Evolutionary conservation across 2,888 invertebrate species (phyloP).

Genomic region (Bugula neritina): DNA sequence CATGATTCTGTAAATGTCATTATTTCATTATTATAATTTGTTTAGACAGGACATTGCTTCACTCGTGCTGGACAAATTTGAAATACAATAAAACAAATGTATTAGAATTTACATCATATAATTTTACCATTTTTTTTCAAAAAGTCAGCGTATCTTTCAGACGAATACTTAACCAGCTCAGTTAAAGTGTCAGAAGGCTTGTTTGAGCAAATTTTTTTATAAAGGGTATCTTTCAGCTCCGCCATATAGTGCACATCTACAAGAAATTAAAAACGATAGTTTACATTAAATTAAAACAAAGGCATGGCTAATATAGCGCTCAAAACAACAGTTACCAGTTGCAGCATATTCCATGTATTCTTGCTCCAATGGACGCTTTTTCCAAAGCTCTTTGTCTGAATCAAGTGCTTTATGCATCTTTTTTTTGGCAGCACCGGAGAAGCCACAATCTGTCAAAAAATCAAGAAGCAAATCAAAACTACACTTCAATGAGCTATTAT

Average conservation of each 20-base stretch:
- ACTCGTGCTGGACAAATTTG: too few relatives aligned
- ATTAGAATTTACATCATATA: too few relatives aligned
- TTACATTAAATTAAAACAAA: too few relatives aligned
- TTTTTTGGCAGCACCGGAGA: background rate
- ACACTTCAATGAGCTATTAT: too few relatives aligned
- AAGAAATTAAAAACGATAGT: background rate
- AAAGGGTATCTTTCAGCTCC: background rate
- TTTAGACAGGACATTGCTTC: too few relatives aligned
- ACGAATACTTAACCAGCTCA: background rate
- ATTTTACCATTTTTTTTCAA: slow-evolving; percentile 12
- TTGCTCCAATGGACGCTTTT: background rate
- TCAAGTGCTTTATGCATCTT: background rate
- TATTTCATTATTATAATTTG: too few relatives aligned
- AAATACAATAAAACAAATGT: too few relatives aligned
- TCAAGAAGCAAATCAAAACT: too few relatives aligned
- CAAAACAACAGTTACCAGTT: too few relatives aligned
- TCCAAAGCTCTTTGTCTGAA: background rate
- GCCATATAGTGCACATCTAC: background rate
- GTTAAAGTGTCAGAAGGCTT: background rate
- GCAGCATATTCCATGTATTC: background rate
- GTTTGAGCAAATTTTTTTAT: background rate
- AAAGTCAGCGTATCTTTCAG: slow-evolving; percentile 9
- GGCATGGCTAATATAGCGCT: too few relatives aligned
- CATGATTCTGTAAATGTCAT: too few relatives aligned
- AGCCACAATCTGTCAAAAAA: slow-evolving; percentile 3